Conservation (phyloP, 2,113 vertebrate species). For the Chloropsis hardwickii region DNA sequence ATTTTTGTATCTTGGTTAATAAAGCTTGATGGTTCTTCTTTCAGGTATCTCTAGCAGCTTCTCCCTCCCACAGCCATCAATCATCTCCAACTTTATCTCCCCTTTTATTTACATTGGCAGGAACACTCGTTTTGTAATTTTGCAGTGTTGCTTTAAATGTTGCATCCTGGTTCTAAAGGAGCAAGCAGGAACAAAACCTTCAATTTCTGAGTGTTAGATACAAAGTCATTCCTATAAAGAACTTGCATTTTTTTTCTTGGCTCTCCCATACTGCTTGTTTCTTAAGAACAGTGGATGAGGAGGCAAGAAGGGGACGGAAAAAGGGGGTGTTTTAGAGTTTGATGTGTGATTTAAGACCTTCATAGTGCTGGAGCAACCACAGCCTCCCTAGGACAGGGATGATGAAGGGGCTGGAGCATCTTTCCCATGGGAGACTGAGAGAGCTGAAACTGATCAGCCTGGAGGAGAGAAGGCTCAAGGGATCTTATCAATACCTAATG, state of each 20-base stretch:
- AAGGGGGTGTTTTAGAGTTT: not conserved
- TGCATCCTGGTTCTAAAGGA: not conserved
- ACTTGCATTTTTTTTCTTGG: not conserved
- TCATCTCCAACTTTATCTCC: not conserved
- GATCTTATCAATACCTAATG: not conserved
- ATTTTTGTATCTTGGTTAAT: not conserved
- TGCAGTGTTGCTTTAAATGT: not conserved
- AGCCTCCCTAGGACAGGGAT: not conserved
- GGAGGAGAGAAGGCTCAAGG: not conserved
- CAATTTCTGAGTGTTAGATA: accelerated
- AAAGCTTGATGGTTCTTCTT: not conserved
- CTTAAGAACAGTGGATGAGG: not conserved
- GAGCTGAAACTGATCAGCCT: not conserved
- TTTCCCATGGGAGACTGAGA: not conserved
- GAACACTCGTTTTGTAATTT: not conserved
- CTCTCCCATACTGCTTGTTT: not conserved
- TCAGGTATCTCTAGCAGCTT: not conserved
- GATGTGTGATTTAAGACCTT: not conserved
- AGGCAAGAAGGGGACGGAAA: not conserved
- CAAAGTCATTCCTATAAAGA: not conserved
- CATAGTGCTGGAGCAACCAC: not conserved
- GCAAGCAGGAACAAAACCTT: not conserved
- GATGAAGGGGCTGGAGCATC: not conserved
- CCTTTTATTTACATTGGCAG: not conserved
- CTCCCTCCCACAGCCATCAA: not conserved